Evolutionary conservation across 2,888 invertebrate species (phyloP), one percentile per base, ranked within the genome.

Genomic region (Ptychoptera contaminata): DNA sequence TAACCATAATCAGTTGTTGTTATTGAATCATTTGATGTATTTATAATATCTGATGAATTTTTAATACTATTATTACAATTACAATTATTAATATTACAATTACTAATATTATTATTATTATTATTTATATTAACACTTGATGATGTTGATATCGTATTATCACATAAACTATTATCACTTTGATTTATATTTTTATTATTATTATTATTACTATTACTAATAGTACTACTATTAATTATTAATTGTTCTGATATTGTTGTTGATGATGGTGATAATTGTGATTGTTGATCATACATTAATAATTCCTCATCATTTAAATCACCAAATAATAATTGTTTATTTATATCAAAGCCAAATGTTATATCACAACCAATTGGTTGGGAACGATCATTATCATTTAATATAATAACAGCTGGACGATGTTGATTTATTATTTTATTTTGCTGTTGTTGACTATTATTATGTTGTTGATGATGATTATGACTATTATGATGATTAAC

Each of bases 301-400:
- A 65, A 47, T 46, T 65, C 65, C 30, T 65, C 64, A 51, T 65
- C 65, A 48, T 65, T 63, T 36, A 65, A 65, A 47, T 65, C 65
- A 7, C 66, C 65, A 50, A 48, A 48, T n/a, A 46, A 39, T 10
- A 48, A 42, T 23, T 34, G 16, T 34, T 42, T 29, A 42, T 42
- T 42, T 14, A 42, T 42, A 34, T 81, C 83, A 64, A 83, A 83
- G 11, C 84, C 84, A 63, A 88, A 88, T 34, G 83, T 84, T 46
- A 86, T 73, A 55, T 77, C 79, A 57, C 74, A 73, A 63, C 79
- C 74, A 51, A 71, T 71, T 51, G 69, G 70, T 52, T 67, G 65
- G 45, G 62, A 59, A 44, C 57, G 55, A 42, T 52, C 58, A 30
- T 67, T 60, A 56, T 79, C 76, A 60, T 80, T 74, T 51, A 82